These are phyloP conservation scores for Homarus gammarus DNA, from an alignment of 2,888 invertebrate species.

Conservation along the genomic window DNA sequence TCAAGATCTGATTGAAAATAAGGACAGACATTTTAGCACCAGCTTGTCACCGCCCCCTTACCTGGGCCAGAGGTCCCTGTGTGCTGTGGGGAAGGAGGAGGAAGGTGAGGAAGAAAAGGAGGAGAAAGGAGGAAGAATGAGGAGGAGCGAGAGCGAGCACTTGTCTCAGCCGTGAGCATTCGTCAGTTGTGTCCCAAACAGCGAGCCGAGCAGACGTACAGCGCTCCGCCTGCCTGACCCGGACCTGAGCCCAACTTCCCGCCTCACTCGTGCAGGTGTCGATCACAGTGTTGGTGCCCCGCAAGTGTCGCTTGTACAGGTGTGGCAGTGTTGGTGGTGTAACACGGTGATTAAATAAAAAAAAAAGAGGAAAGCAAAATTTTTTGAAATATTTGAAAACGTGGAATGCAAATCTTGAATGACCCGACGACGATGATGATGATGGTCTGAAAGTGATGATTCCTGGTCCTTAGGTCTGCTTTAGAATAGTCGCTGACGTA, in stretches of 20 bases:
- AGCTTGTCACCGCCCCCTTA: background rate
- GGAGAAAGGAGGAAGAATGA: background rate
- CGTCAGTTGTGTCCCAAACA: constrained; percentile 46
- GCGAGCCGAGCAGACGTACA: constrained; percentile 14
- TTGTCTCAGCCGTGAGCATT: constrained; percentile 15
- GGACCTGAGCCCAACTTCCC: background rate
- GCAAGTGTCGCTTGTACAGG: background rate
- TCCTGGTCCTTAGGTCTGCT: background rate
- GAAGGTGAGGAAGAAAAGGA: constrained; percentile 5
- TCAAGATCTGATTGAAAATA: no score
- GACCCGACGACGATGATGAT: no score
- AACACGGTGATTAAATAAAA: no score
- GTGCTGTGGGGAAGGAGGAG: background rate
- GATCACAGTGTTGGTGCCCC: background rate
- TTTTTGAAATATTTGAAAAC: background rate
- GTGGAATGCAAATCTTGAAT: background rate
- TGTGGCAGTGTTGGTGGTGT: constrained; percentile 2
- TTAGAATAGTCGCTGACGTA: background rate
- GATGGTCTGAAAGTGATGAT: background rate
- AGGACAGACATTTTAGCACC: background rate
- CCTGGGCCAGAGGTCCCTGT: background rate
- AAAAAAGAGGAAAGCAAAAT: background rate
- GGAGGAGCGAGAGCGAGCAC: background rate
- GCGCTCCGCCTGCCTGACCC: constrained; percentile 32
- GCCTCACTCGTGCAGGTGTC: background rate